Conservation (phyloP, 2,888 invertebrate genomes). For the Pammene fasciana region DNA sequence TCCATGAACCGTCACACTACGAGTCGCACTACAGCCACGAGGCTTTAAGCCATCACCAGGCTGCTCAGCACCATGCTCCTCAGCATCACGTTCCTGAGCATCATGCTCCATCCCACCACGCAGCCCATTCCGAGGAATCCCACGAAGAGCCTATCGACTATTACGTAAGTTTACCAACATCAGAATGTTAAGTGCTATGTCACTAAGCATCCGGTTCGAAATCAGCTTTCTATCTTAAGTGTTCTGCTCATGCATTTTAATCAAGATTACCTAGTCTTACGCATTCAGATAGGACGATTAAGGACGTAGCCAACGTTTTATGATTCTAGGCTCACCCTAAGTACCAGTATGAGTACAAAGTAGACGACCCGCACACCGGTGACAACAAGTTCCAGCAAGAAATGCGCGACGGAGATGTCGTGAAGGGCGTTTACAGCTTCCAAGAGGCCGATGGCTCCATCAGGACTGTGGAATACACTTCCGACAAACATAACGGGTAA, state of each 20-base stretch:
- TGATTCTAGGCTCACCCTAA: constrained; percentile 80
- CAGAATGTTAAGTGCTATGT: constrained; percentile 49
- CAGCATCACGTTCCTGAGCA: constrained; percentile 43
- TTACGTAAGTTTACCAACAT: constrained; percentile 68
- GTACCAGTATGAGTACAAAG: constrained; percentile 84
- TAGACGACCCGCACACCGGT: constrained; percentile 85
- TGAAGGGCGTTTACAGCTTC: constrained; percentile 85
- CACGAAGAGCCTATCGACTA: constrained; percentile 75
- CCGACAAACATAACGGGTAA: constrained; percentile 84
- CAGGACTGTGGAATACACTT: constrained; percentile 84
- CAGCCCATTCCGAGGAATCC: constrained; percentile 54
- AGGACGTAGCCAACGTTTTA: constrained; percentile 49
- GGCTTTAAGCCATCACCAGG: constrained; percentile 50
- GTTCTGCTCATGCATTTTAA: constrained; percentile 50
- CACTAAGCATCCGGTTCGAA: constrained; percentile 58
- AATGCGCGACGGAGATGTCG: constrained; percentile 84
- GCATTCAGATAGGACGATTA: constrained; percentile 54
- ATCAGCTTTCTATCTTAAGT: constrained; percentile 68
- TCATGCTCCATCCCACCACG: constrained; percentile 47
- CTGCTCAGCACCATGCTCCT: constrained; percentile 50
- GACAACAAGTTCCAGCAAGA: constrained; percentile 85
- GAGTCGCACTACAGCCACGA: constrained; percentile 50
- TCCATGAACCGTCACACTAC: constrained; percentile 50
- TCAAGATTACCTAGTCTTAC: constrained; percentile 46
- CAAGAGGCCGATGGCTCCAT: constrained; percentile 84